Evolutionary conservation across 2,888 invertebrate genomes (phyloP), one percentile per base, ranked within the genome.

Genomic region (Caenorhabditis becei): DNA sequence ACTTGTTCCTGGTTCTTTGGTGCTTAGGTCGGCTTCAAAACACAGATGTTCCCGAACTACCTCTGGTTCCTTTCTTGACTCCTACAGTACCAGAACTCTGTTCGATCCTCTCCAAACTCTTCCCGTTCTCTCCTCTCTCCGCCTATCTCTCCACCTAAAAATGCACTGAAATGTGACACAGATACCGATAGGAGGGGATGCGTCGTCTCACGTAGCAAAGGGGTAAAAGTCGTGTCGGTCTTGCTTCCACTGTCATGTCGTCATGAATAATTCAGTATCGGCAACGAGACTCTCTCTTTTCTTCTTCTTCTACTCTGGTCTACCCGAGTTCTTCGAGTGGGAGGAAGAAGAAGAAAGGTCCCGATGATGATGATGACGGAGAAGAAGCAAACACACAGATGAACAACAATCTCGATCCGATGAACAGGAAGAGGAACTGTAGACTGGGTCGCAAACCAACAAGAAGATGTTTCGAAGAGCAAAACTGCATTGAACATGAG

Each of bases 171-270:
- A 56, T 47, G 18, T 47, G 24, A 16, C 51, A 59, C 11, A 54
- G 47, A 32, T 58, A 72, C 56, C 49, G 54, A 63, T 56, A 63
- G 54, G 71, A 71, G 53, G 53, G 10, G 37, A 41, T 41, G 41
- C 4, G 32, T 41, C 35, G 47, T 47, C 47, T 47, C 54, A 62
- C 62, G 49, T 58, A 49, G 35, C 51, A 51, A 37, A 41, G 61
- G 49, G 75, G 75, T 75, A 75, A 75, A 75, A 75, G 75, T 75
- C 75, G 75, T 53, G 75, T 61, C 66, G 51, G 61, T 75, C 37
- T 62, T 71, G 53, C 74, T 37, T 53, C 66, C 61, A 66, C 75
- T 66, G 75, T 75, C 75, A 75, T 66, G 66, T 75, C 75, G 59
- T 75, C 51, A 75, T 75, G 75, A 75, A 75, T 75, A 53, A 75